These are phyloP conservation scores for Drosophila neotestacea DNA, from an alignment of 2,888 invertebrate species.

Conservation along the genomic window DNA sequence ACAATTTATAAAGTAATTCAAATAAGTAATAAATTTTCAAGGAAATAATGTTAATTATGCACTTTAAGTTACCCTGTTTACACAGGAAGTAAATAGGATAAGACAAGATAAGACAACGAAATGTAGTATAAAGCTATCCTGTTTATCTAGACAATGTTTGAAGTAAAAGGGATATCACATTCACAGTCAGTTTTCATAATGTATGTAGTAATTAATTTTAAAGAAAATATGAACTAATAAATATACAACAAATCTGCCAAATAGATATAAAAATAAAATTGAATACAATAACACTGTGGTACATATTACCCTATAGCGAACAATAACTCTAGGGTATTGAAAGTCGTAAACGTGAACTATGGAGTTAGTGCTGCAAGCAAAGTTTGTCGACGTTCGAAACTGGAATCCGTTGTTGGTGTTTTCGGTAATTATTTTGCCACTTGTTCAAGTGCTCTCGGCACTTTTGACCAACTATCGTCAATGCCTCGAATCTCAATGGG, in stretches of 20 bases:
- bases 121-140: too few relatives aligned
- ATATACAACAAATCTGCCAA: neutral
- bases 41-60: neutral
- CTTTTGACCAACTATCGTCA: conserved; percentile 36
- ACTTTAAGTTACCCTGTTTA: conserved; percentile 21
- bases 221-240: too few relatives aligned
- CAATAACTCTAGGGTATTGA: conserved; percentile 23
- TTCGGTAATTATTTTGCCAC: conserved; percentile 75
- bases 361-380: conserved; percentile 20
- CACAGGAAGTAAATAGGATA: too few relatives aligned
- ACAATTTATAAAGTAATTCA: too few relatives aligned
- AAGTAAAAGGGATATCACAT: too few relatives aligned
- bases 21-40: too few relatives aligned
- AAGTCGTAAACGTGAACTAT: conserved; percentile 22
- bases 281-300: neutral
- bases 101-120: too few relatives aligned
- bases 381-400: conserved; percentile 20
- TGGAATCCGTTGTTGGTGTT: conserved; percentile 35
- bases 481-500: neutral
- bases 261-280: neutral
- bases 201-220: too few relatives aligned
- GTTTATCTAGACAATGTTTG: too few relatives aligned
- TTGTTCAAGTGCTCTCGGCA: conserved; percentile 64
- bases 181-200: too few relatives aligned
- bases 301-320: neutral